These are phyloP conservation scores for Ramphastos sulfuratus DNA, from an alignment of 2,113 vertebrate genomes.

Conservation along the genomic window DNA sequence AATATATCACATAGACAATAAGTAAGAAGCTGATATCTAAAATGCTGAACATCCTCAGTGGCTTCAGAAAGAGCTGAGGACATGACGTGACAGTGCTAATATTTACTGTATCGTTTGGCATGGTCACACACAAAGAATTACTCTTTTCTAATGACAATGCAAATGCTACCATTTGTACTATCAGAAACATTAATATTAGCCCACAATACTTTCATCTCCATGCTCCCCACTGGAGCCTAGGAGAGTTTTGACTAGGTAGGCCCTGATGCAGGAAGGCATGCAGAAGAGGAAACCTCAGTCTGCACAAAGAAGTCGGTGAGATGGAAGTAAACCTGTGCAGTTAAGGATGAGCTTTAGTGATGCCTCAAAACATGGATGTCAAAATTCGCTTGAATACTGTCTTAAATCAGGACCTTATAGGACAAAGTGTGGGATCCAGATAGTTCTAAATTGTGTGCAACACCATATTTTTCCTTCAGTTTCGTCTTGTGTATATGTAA, in stretches of 20 bases:
- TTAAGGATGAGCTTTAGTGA: not conserved
- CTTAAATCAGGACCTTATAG: not conserved
- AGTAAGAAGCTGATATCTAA: not conserved
- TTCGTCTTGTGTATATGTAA: constrained; percentile 53
- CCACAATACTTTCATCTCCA: not conserved
- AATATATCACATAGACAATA: not conserved
- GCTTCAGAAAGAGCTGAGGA: not conserved
- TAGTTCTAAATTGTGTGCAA: not conserved
- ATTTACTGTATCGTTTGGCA: not conserved
- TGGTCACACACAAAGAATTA: not conserved
- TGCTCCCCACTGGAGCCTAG: not conserved
- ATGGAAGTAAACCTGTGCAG: not conserved
- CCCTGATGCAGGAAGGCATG: not conserved
- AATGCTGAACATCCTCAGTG: not conserved
- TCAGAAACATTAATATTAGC: not conserved
- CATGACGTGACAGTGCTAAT: not conserved
- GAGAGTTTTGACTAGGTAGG: not conserved
- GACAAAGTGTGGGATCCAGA: not conserved
- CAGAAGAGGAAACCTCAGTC: not conserved
- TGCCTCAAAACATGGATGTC: not conserved
- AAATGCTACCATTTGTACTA: not conserved
- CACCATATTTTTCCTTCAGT: not conserved
- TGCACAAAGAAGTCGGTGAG: not conserved
- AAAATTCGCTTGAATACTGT: not conserved
- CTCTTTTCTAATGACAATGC: not conserved